Base-by-base conservation (phyloP, 2,113 vertebrate genomes). In the Plestiodon gilberti region DNA sequence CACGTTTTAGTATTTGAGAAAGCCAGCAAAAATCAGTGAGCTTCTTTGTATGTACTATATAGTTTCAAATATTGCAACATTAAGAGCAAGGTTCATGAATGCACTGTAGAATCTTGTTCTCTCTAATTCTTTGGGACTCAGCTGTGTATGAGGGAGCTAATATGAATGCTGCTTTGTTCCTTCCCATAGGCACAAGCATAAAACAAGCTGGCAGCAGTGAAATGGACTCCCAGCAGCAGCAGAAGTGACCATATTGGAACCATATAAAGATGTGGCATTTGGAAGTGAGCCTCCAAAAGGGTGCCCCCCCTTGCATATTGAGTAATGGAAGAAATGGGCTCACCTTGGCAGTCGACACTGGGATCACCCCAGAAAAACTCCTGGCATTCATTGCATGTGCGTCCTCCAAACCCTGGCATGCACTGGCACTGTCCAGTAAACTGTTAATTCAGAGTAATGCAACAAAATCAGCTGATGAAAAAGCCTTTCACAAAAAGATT, bases 281-380 rank as follows among this genome's bases (percentile, higher is more conserved):
- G 43, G 11, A 48, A 40, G 17, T 48, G 2, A 0, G 15, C 23
- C 55, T 73, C 35, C 20, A 70, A 48, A 73, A 23, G 1, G 20
- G 30, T 17, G 30, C 35, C 35, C 43, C 35, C 35, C 43, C 57
- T 15, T n/a, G 10, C 43, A 69, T 6, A n/a, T 2, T n/a, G 7
- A 38, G 25, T 15, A 71, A 73, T 57, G 25, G 59, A 1, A 73
- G 43, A 6, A 23, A 0, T 1, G 2, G 13, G 87, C 91, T 97
- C 94, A 99, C 99, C 98, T 91, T 89, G 95, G 94, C 99, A 99
- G 91, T 98, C 96, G 90, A 98, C 87, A 0, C 94, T 82, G 0
- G 99, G 99, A 87, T 99, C 96, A 1, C 99, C 99, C 99, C 99
- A 99, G 95, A 98, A 99, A 82, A 98, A 96, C 85, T 98, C 98